Percentiles rank a stretch among this genome's conserved stretches.
These are phyloP conservation scores for Microplitis manilae DNA, from an alignment of 2,888 invertebrate genomes.

Conservation along the genomic window DNA sequence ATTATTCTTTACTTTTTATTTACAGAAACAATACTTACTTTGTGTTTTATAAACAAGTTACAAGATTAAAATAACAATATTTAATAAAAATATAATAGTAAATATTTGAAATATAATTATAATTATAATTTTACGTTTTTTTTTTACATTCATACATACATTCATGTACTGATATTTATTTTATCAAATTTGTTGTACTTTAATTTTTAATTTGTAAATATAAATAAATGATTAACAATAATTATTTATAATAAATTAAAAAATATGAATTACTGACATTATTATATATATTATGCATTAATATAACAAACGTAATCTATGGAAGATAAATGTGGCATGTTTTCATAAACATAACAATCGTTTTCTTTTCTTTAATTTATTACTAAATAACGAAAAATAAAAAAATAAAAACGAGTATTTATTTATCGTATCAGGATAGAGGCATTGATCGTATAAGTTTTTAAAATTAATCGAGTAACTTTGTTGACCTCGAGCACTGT, in stretches of 20 bases:
- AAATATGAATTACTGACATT: background rate
- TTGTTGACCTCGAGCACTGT: background rate
- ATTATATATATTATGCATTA: background rate
- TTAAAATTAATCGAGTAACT: background rate
- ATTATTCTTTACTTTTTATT: no score
- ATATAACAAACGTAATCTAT: no score
- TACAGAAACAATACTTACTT: no score
- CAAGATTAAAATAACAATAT: conserved; percentile 4
- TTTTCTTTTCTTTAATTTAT: background rate
- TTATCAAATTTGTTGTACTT: background rate
- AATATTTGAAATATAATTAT: conserved; percentile 60
- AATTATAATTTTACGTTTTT: conserved; percentile 16
- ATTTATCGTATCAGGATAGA: background rate
- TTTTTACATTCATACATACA: background rate
- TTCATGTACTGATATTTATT: background rate
- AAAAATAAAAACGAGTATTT: background rate
- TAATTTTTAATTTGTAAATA: background rate
- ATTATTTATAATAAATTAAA: background rate
- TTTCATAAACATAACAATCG: no score
- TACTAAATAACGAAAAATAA: background rate
- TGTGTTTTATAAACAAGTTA: no score
- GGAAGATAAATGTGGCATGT: no score
- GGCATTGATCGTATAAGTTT: background rate
- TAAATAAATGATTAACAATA: background rate
- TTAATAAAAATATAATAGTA: background rate